These are phyloP conservation scores for Ornithoptera alexandrae DNA, from an alignment of 2,888 invertebrate species.

Conservation along the genomic window DNA sequence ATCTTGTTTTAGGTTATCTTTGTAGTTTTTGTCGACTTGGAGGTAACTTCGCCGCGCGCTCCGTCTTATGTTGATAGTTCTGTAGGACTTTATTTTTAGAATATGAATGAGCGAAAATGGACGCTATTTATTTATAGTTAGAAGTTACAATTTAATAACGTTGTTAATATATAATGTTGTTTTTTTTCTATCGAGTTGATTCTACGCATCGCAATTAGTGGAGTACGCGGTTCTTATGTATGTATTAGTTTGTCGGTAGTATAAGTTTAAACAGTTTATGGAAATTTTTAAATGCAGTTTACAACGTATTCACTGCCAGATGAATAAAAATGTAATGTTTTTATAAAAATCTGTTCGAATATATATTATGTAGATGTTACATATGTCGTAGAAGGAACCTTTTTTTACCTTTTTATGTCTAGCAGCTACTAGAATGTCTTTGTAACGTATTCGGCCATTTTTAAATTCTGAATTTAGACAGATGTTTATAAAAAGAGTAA, in stretches of 20 bases:
- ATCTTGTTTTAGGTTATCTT: constrained; percentile 64
- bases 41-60: constrained; percentile 54
- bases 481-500: constrained; percentile 48
- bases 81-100: constrained; percentile 40
- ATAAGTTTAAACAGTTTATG: constrained; percentile 45
- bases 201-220: constrained; percentile 42
- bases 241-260: constrained; percentile 50
- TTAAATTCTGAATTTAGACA: constrained; percentile 19
- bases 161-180: constrained; percentile 45
- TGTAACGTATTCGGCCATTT: constrained; percentile 25
- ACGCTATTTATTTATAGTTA: constrained; percentile 65
- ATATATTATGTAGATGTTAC: constrained; percentile 14
- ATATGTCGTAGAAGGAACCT: constrained; percentile 26
- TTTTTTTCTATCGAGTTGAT: constrained; percentile 52
- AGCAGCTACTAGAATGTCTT: constrained; percentile 39
- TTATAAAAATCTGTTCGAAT: constrained; percentile 38
- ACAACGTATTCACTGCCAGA: constrained; percentile 68
- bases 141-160: constrained; percentile 50
- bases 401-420: constrained; percentile 37
- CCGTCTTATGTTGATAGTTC: constrained; percentile 65
- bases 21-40: constrained; percentile 48
- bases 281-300: constrained; percentile 43
- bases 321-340: constrained; percentile 58
- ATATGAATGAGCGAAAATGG: constrained; percentile 44
- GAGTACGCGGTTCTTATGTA: constrained; percentile 45